Percentiles rank a stretch among this genome's conserved stretches.
phyloP scores from a whole-genome alignment of 2,113 vertebrate genomes.

The Mesitornis unicolor region DNA sequence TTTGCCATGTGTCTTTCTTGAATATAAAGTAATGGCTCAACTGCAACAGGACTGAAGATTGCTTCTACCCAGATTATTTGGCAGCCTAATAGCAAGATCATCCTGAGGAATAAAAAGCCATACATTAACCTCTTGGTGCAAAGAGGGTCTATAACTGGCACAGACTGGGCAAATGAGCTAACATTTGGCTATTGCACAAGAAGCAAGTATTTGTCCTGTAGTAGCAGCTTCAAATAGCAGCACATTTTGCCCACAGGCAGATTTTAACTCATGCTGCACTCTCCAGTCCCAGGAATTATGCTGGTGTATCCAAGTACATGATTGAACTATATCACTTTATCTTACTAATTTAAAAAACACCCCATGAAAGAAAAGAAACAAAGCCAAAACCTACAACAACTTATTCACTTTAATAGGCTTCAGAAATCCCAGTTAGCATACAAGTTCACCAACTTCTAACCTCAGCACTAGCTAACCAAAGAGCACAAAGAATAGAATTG shows the following conservation, averaged over 20 bases:
- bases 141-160: background rate
- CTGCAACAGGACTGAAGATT: background rate
- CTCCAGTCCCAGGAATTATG: background rate
- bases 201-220: background rate
- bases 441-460: background rate
- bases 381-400: background rate
- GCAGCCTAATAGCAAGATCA: background rate
- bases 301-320: accelerated
- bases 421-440: background rate
- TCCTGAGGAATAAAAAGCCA: background rate
- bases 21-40: background rate
- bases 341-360: background rate
- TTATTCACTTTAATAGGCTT: background rate
- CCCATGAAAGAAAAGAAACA: background rate
- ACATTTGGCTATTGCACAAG: background rate
- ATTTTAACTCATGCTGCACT: background rate
- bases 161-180: background rate
- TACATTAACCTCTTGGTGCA: background rate
- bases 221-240: background rate
- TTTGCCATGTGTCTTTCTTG: background rate
- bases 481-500: background rate
- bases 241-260: background rate
- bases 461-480: background rate
- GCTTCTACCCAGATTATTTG: background rate
- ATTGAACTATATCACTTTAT: background rate